Base-by-base conservation (phyloP, 2,113 vertebrate genomes). In the Odontesthes bonariensis region DNA sequence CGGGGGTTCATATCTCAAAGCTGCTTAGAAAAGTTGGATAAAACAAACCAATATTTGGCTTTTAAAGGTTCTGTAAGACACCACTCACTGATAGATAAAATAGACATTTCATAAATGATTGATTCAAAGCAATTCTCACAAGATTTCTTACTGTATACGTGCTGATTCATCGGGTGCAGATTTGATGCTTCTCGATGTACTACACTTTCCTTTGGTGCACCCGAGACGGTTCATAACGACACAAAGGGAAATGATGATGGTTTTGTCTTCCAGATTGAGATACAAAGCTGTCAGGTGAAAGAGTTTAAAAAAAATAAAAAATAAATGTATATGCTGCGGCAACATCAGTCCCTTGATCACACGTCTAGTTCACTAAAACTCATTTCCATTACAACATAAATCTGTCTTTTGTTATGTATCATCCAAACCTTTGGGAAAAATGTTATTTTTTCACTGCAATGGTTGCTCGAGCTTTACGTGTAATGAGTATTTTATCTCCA, bases 51-150 rank as follows among this genome's bases (percentile, higher is more conserved):
- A 75, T 75, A 56, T 77, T 73, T 81, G 84, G 58, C 71, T 89
- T 80, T 77, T 58, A 77, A 72, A 82, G 63, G 59, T 65, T 86
- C 62, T 72, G 59, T 76, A 77, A 75, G 72, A 88, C 76, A 40
- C 68, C 69, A 86, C 75, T 80, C 59, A 85, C 84, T 82, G 81
- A 86, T 86, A 78, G 87, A 75, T 87, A 85, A 92, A 91, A 90
- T 77, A 87, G 73, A 89, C 77, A 79, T 87, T 83, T 82, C 89
- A 88, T 89, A 78, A 89, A 86, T 85, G 67, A 84, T 68, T 76
- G 58, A 88, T 89, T 38, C 79, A 49, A 84, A 82, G 70, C 44
- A 75, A 73, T 52, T 84, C 78, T 86, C 59, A 67, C 59, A 74
- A 58, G 23, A 63, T 69, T 61, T 83, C 42, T 63, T 22, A 77